Base-by-base conservation (phyloP, 2,888 invertebrate genomes). In the Platynereis dumerilii region DNA sequence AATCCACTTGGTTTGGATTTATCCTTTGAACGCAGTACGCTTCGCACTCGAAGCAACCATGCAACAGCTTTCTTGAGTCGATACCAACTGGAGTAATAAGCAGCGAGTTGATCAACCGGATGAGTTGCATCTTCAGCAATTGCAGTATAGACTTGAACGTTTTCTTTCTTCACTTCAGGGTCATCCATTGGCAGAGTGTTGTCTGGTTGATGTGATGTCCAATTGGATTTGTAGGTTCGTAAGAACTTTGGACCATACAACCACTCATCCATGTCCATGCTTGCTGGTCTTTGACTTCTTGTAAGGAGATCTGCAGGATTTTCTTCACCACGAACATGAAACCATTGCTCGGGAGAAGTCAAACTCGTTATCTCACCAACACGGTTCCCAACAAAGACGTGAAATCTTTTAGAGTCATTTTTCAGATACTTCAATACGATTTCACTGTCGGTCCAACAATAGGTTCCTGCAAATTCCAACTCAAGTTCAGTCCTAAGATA, bases 271-370 rank as follows among this genome's bases (percentile, higher is more conserved):
- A n/a, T 5, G 12, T 45, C 52, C 27, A 75, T 45, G 39, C 71
- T 65, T 1, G 27, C 45, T 10, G 65, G 28, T 1, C 60, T 62
- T 20, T 66, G 29, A 27, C 76, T 75, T 42, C 72, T 29, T 0
- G 78, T 74, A 0, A 10, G 74, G 28, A 74, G 64, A 48, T 80
- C 79, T 1, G 80, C 80, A 20, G 80, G 78, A 65, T 80, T 81
- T 7, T 69, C 59, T 1, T 68, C 55, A 0, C 74, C 70, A 0
- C 62, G 62, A 1, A 79, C 72, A 64, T 80, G 74, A 54, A 65
- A 52, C 76, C 76, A 75, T 7, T 69, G 54, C 0, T 69, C 60
- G n/a, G 57, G 48, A 7, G 64, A 27, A 7, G 71, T 54, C 1
- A 58, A 58, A 15, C 66, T 44, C 52, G 70, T 70, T 5, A 78